phyloP scores from a whole-genome alignment of 2,888 invertebrate genomes.

The Meandrusa payeni region DNA sequence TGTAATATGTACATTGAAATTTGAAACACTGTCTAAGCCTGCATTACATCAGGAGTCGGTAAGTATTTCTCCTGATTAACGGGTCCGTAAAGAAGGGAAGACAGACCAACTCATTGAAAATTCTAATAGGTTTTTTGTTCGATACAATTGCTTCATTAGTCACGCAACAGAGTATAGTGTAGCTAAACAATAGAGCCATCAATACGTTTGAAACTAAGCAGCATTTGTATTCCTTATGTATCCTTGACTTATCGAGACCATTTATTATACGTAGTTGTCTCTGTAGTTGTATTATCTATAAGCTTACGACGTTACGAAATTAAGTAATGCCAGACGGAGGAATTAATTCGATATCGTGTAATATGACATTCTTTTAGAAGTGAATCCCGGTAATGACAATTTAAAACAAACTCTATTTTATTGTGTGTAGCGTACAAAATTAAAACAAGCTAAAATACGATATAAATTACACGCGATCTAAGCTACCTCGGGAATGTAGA shows the following conservation, averaged over 20 bases:
- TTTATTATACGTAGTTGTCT: conserved; percentile 9
- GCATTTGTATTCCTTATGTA: conserved; percentile 13
- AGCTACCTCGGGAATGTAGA: conserved; percentile 52
- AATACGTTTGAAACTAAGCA: conserved; percentile 14
- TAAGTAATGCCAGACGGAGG: conserved; percentile 25
- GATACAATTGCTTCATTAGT: conserved; percentile 25
- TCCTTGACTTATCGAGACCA: conserved; percentile 4
- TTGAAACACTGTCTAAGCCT: too few relatives aligned
- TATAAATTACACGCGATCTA: conserved; percentile 52
- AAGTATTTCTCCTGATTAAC: conserved; percentile 20
- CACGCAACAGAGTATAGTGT: conserved; percentile 21
- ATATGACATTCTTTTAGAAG: conserved; percentile 34
- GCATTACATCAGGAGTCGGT: conserved; percentile 1
- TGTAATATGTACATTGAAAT: too few relatives aligned
- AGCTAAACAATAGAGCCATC: conserved; percentile 23
- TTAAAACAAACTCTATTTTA: conserved; percentile 24
- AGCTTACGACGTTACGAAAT: conserved; percentile 4
- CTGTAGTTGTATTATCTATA: conserved; percentile 11
- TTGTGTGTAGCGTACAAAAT: not conserved
- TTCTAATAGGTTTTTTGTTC: conserved; percentile 25
- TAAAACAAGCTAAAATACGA: conserved; percentile 27
- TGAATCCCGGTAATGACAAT: conserved; percentile 6
- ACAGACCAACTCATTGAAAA: conserved; percentile 24
- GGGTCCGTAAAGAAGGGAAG: conserved; percentile 15
- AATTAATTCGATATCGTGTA: conserved; percentile 35